Percentiles rank a stretch among this genome's conserved stretches.
Conservation (phyloP, 2,888 invertebrate species). For the Nycteola revayana region DNA sequence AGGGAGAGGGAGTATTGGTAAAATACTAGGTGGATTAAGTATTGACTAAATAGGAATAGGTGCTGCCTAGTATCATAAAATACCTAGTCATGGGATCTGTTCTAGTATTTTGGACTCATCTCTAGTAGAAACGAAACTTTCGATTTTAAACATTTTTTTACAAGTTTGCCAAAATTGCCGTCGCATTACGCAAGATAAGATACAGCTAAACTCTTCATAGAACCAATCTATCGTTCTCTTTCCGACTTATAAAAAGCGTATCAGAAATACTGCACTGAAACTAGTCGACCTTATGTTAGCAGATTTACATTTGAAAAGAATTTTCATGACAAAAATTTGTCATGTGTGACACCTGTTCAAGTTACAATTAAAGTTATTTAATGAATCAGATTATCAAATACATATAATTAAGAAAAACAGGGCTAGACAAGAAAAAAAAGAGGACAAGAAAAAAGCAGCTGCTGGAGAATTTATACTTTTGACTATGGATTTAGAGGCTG, state of each 20-base stretch:
- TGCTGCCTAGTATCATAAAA: no score
- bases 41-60: no score
- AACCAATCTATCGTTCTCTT: neutral
- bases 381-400: constrained; percentile 4
- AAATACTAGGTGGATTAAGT: no score
- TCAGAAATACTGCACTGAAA: constrained; percentile 18
- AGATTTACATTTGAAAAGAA: constrained; percentile 21
- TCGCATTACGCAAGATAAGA: constrained; percentile 1
- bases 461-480: constrained; percentile 10
- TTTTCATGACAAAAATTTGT: constrained; percentile 25
- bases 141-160: no score
- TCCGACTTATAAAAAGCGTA: constrained; percentile 20
- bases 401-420: constrained; percentile 7
- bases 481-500: constrained; percentile 25
- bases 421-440: constrained; percentile 24
- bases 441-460: constrained; percentile 15
- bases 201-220: neutral
- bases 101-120: no score
- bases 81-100: no score
- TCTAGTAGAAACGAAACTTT: no score
- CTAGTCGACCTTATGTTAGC: constrained; percentile 10
- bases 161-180: neutral
- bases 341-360: constrained; percentile 7
- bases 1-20: no score
- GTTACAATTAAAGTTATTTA: constrained; percentile 17